Conservation (phyloP, 2,888 invertebrate genomes). For the Norana najaformis region DNA sequence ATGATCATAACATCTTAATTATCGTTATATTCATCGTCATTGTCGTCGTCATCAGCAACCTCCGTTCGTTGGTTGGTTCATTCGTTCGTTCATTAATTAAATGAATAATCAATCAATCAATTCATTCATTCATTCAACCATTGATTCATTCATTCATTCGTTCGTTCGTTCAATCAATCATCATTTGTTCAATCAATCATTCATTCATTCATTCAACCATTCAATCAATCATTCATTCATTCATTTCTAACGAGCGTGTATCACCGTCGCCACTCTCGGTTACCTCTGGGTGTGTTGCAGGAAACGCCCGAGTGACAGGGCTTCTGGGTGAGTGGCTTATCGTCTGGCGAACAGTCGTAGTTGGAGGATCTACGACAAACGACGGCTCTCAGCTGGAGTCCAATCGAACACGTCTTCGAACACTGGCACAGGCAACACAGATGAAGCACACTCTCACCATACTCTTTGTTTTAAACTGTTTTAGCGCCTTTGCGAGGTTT, state of each 20-base stretch:
- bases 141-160: too few species aligned
- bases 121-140: too few species aligned
- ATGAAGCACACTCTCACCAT: background rate
- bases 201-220: too few species aligned
- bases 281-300: background rate
- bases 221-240: background rate
- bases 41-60: background rate
- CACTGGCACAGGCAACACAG: background rate
- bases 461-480: too few species aligned
- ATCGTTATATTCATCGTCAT: background rate
- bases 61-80: background rate
- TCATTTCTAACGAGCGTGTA: background rate
- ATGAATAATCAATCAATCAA: too few species aligned
- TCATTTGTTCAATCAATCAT: too few species aligned
- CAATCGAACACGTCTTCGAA: background rate
- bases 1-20: constrained; percentile 2
- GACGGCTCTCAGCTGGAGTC: background rate
- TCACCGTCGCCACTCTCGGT: background rate
- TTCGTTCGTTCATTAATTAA: background rate
- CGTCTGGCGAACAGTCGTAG: background rate
- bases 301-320: background rate
- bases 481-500: too few species aligned
- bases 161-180: too few species aligned
- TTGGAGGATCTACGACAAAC: background rate
- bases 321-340: background rate